These are phyloP conservation scores for Rhabdomys pumilio DNA, from an alignment of 2,797 vertebrate genomes.

Conservation along the genomic window DNA sequence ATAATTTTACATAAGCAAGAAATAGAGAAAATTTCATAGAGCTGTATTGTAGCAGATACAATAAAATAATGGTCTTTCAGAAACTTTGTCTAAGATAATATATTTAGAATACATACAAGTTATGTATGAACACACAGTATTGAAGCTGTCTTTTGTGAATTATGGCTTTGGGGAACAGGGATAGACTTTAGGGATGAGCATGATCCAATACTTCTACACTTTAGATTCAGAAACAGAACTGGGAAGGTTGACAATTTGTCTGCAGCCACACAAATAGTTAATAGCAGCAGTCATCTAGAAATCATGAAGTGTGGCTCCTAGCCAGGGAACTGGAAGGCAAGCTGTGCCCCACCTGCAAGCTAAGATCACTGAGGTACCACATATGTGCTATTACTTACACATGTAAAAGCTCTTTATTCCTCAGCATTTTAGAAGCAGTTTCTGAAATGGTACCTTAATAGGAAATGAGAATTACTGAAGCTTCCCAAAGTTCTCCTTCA, in stretches of 20 bases:
- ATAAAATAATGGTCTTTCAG: background rate
- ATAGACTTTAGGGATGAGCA: background rate
- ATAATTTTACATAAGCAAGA: slow-evolving; percentile 22
- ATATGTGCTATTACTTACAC: background rate
- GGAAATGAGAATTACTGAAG: background rate
- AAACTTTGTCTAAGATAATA: slow-evolving; percentile 26
- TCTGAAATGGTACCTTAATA: slow-evolving; percentile 10
- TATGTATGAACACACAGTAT: background rate
- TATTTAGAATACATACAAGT: background rate
- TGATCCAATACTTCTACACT: background rate
- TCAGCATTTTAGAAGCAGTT: slow-evolving; percentile 16
- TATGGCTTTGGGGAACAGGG: background rate
- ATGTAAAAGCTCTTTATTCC: slow-evolving; percentile 38
- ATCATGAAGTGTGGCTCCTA: background rate
- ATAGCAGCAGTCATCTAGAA: background rate
- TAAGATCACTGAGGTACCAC: background rate
- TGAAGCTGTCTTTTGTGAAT: background rate
- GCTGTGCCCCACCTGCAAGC: background rate
- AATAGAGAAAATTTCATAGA: background rate
- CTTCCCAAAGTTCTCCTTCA: background rate
- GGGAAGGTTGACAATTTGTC: background rate
- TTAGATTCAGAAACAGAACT: slow-evolving; percentile 36
- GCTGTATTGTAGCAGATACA: background rate
- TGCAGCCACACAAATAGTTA: background rate
- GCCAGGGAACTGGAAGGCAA: background rate